Evolutionary conservation across 2,888 invertebrate genomes (phyloP).

Genomic region (Drosophila trichaetosa): DNA sequence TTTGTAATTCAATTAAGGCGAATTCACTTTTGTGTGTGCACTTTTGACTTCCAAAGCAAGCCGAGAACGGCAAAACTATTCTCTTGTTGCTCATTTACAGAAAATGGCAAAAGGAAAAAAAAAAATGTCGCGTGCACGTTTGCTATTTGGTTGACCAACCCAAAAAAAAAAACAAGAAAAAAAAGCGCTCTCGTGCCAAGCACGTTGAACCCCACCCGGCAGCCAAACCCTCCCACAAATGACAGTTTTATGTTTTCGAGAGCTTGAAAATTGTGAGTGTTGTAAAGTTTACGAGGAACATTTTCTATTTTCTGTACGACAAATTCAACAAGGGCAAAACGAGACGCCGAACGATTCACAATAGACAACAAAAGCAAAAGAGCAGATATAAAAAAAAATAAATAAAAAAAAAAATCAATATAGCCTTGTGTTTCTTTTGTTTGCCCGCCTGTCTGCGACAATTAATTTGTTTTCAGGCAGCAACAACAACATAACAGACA

Average conservation of each 20-base stretch:
- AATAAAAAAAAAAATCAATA: conserved; percentile 65
- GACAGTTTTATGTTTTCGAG: conserved; percentile 71
- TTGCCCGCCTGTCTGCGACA: conserved; percentile 62
- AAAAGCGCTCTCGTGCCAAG: conserved; percentile 38
- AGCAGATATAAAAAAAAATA: conserved; percentile 4
- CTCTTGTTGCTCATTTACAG: conserved; percentile 42
- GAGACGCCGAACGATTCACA: conserved; percentile 12
- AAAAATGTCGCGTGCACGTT: conserved; percentile 48
- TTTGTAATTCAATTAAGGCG: conserved; percentile 82
- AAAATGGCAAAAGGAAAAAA: conserved; percentile 37
- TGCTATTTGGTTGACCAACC: conserved; percentile 39
- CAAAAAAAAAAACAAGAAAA: conserved; percentile 12
- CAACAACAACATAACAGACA: conserved; percentile 33
- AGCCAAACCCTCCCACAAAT: conserved; percentile 16
- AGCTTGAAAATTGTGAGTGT: conserved; percentile 59
- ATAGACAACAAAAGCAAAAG: conserved; percentile 1
- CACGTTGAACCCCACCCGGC: conserved; percentile 51
- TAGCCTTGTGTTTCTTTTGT: conserved; percentile 57
- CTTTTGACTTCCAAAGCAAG: conserved; percentile 72
- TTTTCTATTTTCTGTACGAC: conserved; percentile 40
- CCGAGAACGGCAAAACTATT: conserved; percentile 20
- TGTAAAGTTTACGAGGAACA: conserved; percentile 24
- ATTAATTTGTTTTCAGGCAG: conserved; percentile 66
- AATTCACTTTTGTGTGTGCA: conserved; percentile 76
- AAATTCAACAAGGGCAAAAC: background rate